Percentiles rank a stretch among this genome's conserved stretches.
phyloP scores from a whole-genome alignment of 2,113 vertebrate species.

The Sphaerodactylus townsendi region DNA sequence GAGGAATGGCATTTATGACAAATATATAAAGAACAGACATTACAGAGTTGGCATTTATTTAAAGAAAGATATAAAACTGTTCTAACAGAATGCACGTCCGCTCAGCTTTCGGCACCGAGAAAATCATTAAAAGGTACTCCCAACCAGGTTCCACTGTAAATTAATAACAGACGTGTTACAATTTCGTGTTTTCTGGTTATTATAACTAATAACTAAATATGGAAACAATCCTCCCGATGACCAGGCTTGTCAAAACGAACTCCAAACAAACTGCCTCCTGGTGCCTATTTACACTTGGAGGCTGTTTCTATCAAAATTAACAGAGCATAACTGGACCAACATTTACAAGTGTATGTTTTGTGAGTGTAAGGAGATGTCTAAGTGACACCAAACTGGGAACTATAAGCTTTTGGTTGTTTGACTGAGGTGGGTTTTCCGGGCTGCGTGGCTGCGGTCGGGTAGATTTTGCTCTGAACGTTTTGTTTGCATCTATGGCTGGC shows the following conservation, averaged over 20 bases:
- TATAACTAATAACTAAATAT: conserved; percentile 33
- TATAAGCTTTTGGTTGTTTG: too few species aligned
- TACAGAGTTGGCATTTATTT: conserved; percentile 1
- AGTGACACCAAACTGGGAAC: too few species aligned
- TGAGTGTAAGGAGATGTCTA: too few species aligned
- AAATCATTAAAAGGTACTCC: conserved; percentile 39
- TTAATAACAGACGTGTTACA: not conserved
- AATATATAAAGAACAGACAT: conserved; percentile 46
- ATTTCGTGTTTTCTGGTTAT: conserved; percentile 28
- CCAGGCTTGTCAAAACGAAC: conserved; percentile 52
- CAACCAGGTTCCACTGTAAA: conserved; percentile 33
- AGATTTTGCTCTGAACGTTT: too few species aligned
- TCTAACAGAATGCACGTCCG: conserved; percentile 12
- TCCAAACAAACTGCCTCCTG: not conserved
- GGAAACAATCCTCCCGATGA: conserved; percentile 25
- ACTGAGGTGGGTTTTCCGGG: too few species aligned
- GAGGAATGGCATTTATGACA: not conserved
- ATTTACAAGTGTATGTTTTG: not conserved
- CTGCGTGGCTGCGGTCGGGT: too few species aligned
- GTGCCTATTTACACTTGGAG: conserved; percentile 41
- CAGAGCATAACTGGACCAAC: conserved; percentile 39
- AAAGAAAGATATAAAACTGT: not conserved
- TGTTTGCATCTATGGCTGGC: too few species aligned
- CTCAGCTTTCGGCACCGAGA: conserved; percentile 40
- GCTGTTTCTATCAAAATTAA: conserved; percentile 45